These are phyloP conservation scores for Metaphire vulgaris DNA, from an alignment of 1,140 invertebrate genomes.

Conservation along the genomic window DNA sequence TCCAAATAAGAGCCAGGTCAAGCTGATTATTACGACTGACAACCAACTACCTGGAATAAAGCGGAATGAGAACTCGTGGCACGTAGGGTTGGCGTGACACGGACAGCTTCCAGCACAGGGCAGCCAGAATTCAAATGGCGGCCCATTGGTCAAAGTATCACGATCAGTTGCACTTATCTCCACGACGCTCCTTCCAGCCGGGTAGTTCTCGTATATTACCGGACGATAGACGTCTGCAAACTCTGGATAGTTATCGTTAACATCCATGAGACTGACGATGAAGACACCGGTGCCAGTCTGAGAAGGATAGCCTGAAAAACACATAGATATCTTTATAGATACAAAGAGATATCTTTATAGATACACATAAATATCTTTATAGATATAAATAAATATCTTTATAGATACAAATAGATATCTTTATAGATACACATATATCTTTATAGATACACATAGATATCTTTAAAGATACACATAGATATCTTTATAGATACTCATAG, in stretches of 20 bases:
- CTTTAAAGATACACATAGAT: no score
- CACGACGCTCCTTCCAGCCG: background rate
- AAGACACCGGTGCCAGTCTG: constrained; percentile 91
- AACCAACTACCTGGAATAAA: constrained; percentile 27
- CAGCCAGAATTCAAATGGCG: constrained; percentile 68
- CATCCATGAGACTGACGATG: constrained; percentile 90
- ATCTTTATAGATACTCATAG: no score
- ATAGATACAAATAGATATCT: no score
- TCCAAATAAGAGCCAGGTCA: no score
- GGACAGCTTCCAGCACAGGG: constrained; percentile 16
- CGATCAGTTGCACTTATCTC: constrained; percentile 54
- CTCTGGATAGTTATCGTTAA: constrained; percentile 84
- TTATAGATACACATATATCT: no score
- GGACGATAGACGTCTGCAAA: constrained; percentile 52
- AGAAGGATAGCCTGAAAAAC: constrained; percentile 63
- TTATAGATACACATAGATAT: no score
- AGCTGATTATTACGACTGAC: no score
- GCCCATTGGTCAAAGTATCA: constrained; percentile 63
- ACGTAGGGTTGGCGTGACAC: constrained; percentile 17
- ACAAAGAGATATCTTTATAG: no score
- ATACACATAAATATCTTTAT: no score
- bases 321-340: no score
- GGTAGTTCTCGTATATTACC: background rate
- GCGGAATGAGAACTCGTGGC: constrained; percentile 15
- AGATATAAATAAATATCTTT: no score